A percentile compares a stretch with the other conserved stretches of the same genome.
Evolutionary conservation across 2,113 vertebrate genomes (phyloP).

Genomic region (Ptilonorhynchus violaceus): DNA sequence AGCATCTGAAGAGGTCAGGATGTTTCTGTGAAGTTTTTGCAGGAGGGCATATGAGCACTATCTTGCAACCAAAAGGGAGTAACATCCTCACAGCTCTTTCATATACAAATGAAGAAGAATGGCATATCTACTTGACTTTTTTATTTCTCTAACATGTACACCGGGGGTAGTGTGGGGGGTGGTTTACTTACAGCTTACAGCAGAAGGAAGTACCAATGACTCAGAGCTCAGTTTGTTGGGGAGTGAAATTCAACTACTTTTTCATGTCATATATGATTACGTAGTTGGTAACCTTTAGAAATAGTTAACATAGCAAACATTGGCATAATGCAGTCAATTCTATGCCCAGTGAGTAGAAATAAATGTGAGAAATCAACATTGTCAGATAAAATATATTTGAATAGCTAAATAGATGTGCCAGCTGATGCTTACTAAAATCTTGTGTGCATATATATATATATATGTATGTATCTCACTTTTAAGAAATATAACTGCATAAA

Average conservation of each 20-base stretch:
- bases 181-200: conserved; percentile 57
- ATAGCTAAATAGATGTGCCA: conserved; percentile 44
- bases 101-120: conserved; percentile 32
- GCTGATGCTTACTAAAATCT: conserved; percentile 11
- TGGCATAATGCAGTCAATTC: conserved; percentile 60
- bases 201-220: conserved; percentile 48
- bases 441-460: background rate
- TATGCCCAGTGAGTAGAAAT: conserved; percentile 65
- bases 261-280: conserved; percentile 39
- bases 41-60: background rate
- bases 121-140: background rate
- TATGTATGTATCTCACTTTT: background rate
- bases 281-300: conserved; percentile 73
- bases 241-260: conserved; percentile 60
- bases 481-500: background rate
- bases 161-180: background rate
- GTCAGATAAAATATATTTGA: conserved; percentile 52
- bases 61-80: background rate
- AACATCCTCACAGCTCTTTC: background rate
- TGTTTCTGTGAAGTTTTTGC: conserved; percentile 35
- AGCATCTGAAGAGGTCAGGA: conserved; percentile 52
- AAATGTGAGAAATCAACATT: conserved; percentile 69
- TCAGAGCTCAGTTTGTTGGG: conserved; percentile 61
- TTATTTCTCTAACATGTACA: background rate
- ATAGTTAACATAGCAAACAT: conserved; percentile 67